These are phyloP conservation scores for Clusia tigrina DNA, from an alignment of 2,888 invertebrate species.

Conservation along the genomic window DNA sequence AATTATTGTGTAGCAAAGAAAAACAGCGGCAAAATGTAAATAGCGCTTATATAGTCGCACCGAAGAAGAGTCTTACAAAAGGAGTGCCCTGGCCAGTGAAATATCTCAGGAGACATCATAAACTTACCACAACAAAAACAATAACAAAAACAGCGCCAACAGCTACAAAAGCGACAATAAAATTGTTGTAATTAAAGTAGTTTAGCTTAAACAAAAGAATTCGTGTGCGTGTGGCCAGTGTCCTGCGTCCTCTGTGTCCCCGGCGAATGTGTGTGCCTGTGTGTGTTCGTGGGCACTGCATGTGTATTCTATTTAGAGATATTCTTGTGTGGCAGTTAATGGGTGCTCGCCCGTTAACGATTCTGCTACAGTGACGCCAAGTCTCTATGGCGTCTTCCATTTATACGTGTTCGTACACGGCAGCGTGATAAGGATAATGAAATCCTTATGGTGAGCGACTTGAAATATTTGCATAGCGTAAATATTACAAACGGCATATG, in stretches of 20 bases:
- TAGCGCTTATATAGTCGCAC: too few relatives aligned
- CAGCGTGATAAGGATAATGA: constrained; percentile 60
- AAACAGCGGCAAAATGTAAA: constrained; percentile 49
- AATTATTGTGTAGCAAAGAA: constrained; percentile 23
- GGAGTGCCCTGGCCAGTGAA: constrained; percentile 29
- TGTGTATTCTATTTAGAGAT: not conserved
- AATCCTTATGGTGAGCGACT: constrained; percentile 55
- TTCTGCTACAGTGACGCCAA: constrained; percentile 33
- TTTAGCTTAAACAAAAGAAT: constrained; percentile 48
- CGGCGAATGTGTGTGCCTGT: not conserved
- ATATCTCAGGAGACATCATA: constrained; percentile 53
- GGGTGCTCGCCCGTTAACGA: constrained; percentile 35
- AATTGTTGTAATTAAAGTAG: constrained; percentile 56
- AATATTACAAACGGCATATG: constrained; percentile 33
- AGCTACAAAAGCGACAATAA: constrained; percentile 24
- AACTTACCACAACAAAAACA: constrained; percentile 31
- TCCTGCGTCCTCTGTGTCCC: too few relatives aligned
- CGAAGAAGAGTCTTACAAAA: constrained; percentile 44
- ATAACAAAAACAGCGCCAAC: constrained; percentile 16
- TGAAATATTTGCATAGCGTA: constrained; percentile 51
- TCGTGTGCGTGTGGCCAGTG: not conserved
- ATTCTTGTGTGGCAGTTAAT: constrained; percentile 12
- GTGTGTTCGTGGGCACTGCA: not conserved
- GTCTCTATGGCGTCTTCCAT: constrained; percentile 45
- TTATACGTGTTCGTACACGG: constrained; percentile 36